Evolutionary conservation across 2,797 vertebrate species (phyloP).

Genomic region (Protonibea diacanthus): DNA sequence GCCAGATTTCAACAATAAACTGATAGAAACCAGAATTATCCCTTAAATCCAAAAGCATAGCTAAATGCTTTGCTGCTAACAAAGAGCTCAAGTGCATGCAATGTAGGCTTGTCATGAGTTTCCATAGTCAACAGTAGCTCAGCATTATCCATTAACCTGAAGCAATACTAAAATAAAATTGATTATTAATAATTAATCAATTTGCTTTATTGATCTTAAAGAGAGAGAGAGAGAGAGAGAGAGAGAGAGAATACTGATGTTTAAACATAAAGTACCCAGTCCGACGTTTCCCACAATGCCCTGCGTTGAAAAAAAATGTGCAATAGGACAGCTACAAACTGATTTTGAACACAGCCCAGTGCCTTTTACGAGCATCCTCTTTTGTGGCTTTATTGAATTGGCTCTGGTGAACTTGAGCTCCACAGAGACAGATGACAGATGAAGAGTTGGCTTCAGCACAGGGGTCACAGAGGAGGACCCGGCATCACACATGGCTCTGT

Average conservation of each 20-base stretch:
- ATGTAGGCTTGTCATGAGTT: too few species aligned
- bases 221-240: too few species aligned
- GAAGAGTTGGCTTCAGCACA: constrained; percentile 7
- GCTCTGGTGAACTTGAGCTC: constrained; percentile 7
- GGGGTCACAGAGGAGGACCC: constrained; percentile 29
- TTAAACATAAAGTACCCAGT: neutral
- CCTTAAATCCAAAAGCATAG: too few species aligned
- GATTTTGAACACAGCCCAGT: constrained; percentile 1
- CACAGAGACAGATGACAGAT: constrained; percentile 36
- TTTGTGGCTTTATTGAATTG: neutral
- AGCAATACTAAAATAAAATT: too few species aligned
- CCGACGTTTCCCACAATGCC: neutral
- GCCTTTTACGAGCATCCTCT: neutral
- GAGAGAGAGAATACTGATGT: too few species aligned
- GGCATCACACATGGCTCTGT: neutral
- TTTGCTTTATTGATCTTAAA: too few species aligned
- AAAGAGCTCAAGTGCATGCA: too few species aligned
- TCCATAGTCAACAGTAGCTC: too few species aligned
- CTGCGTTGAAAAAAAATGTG: neutral
- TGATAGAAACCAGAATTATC: neutral
- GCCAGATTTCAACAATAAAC: neutral
- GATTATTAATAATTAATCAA: too few species aligned
- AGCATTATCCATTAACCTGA: too few species aligned
- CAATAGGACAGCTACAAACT: neutral
- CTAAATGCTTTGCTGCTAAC: too few species aligned